These are phyloP conservation scores for Torymus auratus DNA, from an alignment of 2,888 invertebrate species.

Conservation along the genomic window DNA sequence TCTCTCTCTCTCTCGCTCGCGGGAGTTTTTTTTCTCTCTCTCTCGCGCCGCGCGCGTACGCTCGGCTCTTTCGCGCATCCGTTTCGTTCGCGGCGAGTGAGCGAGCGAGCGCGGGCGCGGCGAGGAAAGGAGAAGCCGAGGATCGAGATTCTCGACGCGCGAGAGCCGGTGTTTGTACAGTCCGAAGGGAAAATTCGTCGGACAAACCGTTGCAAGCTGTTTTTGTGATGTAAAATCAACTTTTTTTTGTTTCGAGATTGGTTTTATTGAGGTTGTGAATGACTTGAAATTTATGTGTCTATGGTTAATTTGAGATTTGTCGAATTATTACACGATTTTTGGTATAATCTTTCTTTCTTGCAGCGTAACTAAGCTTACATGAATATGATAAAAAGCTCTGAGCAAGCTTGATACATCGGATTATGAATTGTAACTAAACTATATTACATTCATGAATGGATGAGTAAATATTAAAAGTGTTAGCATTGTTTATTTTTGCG, in stretches of 20 bases:
- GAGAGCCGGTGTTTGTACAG: conserved; percentile 43
- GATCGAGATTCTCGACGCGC: conserved; percentile 51
- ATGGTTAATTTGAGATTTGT: no score
- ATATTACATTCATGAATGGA: no score
- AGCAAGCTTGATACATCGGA: no score
- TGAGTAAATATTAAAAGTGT: no score
- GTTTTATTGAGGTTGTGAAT: no score
- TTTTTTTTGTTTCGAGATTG: not conserved
- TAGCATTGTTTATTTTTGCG: no score
- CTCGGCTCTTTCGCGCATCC: conserved; percentile 35
- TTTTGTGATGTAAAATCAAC: not conserved
- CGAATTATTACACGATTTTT: no score
- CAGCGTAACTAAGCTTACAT: no score
- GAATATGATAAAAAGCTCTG: no score
- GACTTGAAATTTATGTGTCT: no score
- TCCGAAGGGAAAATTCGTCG: conserved; percentile 41
- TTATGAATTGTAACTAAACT: no score
- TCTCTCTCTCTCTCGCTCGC: conserved; percentile 21
- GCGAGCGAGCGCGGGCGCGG: not conserved
- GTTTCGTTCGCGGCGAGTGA: conserved; percentile 24
- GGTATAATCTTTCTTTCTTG: no score
- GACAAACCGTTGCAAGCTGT: not conserved
- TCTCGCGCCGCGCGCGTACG: not conserved
- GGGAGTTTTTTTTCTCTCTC: conserved; percentile 18
- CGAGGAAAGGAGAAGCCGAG: conserved; percentile 51